phyloP scores from a whole-genome alignment of 2,888 invertebrate species.

The Germaria angustata region DNA sequence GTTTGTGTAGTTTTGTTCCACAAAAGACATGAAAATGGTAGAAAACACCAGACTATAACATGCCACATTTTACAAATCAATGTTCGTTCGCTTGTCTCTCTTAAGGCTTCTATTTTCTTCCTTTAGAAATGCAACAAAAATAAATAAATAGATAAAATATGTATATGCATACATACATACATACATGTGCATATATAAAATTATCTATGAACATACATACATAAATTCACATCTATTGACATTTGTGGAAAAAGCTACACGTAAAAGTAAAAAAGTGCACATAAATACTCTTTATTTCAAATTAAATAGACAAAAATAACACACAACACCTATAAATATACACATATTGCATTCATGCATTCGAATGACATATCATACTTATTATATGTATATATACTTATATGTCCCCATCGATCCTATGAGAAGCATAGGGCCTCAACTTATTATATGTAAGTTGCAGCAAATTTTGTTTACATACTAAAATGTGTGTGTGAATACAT shows the following conservation, averaged over 20 bases:
- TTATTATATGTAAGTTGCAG: too few relatives aligned
- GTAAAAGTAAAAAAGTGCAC: neutral
- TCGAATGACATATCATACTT: neutral
- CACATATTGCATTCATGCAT: neutral
- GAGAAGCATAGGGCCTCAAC: too few relatives aligned
- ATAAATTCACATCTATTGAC: neutral
- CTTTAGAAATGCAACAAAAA: conserved; percentile 4
- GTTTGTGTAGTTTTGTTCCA: neutral
- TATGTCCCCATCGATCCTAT: too few relatives aligned
- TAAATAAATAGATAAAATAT: conserved; percentile 43
- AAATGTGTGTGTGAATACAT: neutral
- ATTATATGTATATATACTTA: too few relatives aligned
- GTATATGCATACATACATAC: too few relatives aligned
- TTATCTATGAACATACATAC: neutral
- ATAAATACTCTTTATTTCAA: conserved; percentile 4
- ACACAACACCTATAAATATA: neutral
- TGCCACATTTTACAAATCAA: conserved; percentile 28
- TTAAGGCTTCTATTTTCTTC: neutral
- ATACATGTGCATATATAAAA: neutral
- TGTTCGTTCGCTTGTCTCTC: neutral
- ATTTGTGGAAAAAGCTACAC: neutral
- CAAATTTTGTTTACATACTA: neutral
- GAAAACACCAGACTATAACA: neutral
- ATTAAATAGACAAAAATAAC: neutral
- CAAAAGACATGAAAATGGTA: neutral